These are phyloP conservation scores for Thalassoma bifasciatum DNA, from an alignment of 2,113 vertebrate species.

Conservation along the genomic window DNA sequence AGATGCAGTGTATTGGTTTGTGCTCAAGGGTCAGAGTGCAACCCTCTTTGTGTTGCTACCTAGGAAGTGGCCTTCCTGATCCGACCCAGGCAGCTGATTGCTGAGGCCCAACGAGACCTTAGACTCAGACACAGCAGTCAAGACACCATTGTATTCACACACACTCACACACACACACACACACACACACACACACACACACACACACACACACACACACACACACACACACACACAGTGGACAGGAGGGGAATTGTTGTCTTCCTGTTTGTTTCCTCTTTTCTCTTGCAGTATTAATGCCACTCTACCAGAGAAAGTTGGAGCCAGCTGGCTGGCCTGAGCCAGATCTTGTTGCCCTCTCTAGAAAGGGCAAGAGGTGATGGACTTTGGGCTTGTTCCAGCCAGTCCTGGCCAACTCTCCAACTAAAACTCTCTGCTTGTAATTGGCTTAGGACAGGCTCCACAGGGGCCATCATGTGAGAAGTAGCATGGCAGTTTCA, in stretches of 20 bases:
- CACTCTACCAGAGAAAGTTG: constrained; percentile 74
- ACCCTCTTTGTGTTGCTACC: constrained; percentile 76
- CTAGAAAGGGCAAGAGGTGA: constrained; percentile 79
- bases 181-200: constrained; percentile 32
- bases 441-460: constrained; percentile 81
- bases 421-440: constrained; percentile 71
- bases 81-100: constrained; percentile 70
- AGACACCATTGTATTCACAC: constrained; percentile 22
- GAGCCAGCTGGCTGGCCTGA: constrained; percentile 67
- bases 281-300: constrained; percentile 82
- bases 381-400: constrained; percentile 77
- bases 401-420: constrained; percentile 70
- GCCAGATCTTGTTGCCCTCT: constrained; percentile 72
- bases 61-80: constrained; percentile 84
- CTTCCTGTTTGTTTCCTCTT: constrained; percentile 78
- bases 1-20: constrained; percentile 28
- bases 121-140: constrained; percentile 65
- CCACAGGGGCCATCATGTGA: constrained; percentile 78
- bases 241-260: constrained; percentile 74
- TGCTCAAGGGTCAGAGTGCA: constrained; percentile 67
- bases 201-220: not conserved
- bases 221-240: constrained; percentile 44
- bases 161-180: not conserved
- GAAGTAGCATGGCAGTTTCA: constrained; percentile 75
- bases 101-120: constrained; percentile 67